A percentile compares a stretch with the other conserved stretches of the same genome.
Evolutionary conservation across 2,113 vertebrate genomes (phyloP).

Genomic region (Propithecus coquereli): DNA sequence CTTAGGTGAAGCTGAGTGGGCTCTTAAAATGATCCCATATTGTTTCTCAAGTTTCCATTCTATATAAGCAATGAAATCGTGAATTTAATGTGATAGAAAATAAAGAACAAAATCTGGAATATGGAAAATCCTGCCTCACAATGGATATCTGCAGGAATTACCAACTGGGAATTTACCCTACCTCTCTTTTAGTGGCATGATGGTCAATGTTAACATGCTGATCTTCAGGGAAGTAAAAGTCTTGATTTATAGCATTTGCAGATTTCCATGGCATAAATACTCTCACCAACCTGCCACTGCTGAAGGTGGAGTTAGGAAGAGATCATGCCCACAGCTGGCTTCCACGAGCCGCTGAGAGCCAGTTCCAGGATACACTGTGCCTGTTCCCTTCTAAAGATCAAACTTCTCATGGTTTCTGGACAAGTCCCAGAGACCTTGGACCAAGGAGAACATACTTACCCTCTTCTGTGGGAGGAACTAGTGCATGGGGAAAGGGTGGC

Average conservation of each 20-base stretch:
- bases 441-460: neutral
- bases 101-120: neutral
- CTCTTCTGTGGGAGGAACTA: neutral
- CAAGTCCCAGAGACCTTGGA: neutral
- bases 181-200: neutral
- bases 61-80: neutral
- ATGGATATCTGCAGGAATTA: neutral
- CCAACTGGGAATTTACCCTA: neutral
- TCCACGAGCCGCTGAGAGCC: neutral
- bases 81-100: neutral
- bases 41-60: neutral
- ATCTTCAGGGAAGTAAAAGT: neutral
- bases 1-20: neutral
- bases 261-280: neutral
- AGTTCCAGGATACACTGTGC: neutral
- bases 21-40: neutral
- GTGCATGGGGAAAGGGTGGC: neutral
- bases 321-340: neutral
- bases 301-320: neutral
- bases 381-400: neutral
- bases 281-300: no score
- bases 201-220: rapidly evolving
- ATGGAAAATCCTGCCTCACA: neutral
- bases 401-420: neutral
- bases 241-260: neutral